Conservation (phyloP, 53 echinoderm and acorn worm species). For the Arbacia lixula region DNA sequence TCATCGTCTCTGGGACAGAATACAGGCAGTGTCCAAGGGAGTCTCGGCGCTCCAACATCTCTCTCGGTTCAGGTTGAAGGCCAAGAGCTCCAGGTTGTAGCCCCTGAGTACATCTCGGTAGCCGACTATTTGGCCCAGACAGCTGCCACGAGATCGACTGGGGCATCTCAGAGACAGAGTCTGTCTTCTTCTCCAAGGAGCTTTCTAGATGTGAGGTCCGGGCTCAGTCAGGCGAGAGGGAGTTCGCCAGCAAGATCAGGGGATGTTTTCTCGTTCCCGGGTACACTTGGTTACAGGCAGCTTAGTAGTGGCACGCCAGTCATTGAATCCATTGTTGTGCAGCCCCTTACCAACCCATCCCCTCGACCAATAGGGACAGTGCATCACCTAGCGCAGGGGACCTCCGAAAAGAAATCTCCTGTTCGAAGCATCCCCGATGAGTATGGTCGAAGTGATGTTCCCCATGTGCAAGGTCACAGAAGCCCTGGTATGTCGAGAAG, state of each 20-base stretch:
- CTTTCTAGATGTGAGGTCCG: neutral
- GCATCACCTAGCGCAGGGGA: conserved; percentile 73
- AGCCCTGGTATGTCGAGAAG: conserved; percentile 46
- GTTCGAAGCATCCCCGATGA: neutral
- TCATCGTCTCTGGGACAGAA: no score
- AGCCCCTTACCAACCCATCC: conserved; percentile 54
- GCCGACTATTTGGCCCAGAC: conserved; percentile 40
- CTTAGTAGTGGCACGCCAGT: conserved; percentile 9
- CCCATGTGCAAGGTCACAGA: neutral
- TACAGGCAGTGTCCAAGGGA: neutral
- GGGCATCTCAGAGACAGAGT: conserved; percentile 11
- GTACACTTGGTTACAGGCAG: neutral
- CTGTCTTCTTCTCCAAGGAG: neutral
- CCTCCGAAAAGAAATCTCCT: conserved; percentile 28
- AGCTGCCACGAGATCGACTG: conserved; percentile 23
- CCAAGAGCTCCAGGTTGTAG: conserved; percentile 22
- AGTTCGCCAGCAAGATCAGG: neutral
- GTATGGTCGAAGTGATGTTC: no score
- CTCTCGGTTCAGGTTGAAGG: conserved; percentile 8
- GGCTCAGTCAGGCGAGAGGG: neutral
- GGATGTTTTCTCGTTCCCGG: neutral
- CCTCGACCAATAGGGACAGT: conserved; percentile 66
- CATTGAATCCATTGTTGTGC: conserved; percentile 12
- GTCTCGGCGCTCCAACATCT: neutral
- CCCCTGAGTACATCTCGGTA: conserved; percentile 38